Evolutionary conservation across 2,797 vertebrate genomes (phyloP), one percentile per base, ranked within the genome.

Genomic region (Amblyraja radiata): DNA sequence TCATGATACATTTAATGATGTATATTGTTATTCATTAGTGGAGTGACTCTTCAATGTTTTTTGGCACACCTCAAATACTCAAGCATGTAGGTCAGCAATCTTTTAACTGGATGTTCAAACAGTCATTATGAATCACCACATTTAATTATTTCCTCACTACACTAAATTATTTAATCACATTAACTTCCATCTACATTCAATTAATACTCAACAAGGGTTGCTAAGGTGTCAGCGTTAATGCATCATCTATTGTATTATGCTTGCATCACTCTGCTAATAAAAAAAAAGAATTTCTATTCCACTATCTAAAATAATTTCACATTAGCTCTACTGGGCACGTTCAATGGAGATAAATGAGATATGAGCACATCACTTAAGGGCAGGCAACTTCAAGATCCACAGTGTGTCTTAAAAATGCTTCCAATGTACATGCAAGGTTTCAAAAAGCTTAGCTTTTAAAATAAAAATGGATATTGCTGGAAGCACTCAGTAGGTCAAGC

Each of bases 141-240:
- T 76, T 92, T 92, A 92, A 92, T 92, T 76, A 92, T 46, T 74
- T 76, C 90, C 71, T 92, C 90, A 54, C 46, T 74, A n/a, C 21
- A 25, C 90, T 92, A 74, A 54, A 92, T 92, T 92, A 92, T 23
- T 71, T 74, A 92, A 54, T 92, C 68, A 74, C 71, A 54, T 73
- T 92, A 74, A 92, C 71, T 74, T 54, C 90, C 90, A 74, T 76
- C 39, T n/a, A 54, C 39, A 14, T 92, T 92, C 90, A 92, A 92
- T 92, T 92, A 92, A 92, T 74, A 92, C 39, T 54, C 71, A 74
- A 92, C 90, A 92, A 71, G 10, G 88, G 68, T 73, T 90, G 65
- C 88, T 46, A 90, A 73, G 71, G 39, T 92, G 90, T 68, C 90
- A 92, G 36, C 32, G 14, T 14, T 18, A 68, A 25, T 74, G 76